Evolutionary conservation across 2,113 vertebrate genomes (phyloP).

Genomic region (Oxygymnocypris stewartii): DNA sequence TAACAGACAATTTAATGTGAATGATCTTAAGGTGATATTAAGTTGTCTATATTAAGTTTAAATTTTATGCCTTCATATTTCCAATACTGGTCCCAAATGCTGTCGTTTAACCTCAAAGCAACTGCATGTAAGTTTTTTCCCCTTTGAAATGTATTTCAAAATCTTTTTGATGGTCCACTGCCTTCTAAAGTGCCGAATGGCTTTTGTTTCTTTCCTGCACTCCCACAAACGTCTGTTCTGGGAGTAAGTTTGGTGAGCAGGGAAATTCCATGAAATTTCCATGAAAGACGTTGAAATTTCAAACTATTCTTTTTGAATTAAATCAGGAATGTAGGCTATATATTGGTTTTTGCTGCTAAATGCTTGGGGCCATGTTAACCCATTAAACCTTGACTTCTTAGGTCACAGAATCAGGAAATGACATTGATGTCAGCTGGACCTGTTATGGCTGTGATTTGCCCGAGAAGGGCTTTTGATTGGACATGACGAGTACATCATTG

Average conservation of each 20-base stretch:
- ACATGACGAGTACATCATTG: not conserved
- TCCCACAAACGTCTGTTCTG: no score
- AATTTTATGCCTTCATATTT: not conserved
- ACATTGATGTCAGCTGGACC: conserved; percentile 25
- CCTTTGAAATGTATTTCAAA: not conserved
- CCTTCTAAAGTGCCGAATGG: no score
- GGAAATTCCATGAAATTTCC: no score
- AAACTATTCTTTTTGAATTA: not conserved
- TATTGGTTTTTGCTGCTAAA: not conserved
- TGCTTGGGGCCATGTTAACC: not conserved
- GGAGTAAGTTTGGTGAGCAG: no score
- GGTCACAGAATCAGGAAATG: not conserved
- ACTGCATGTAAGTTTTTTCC: not conserved
- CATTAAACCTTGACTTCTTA: not conserved
- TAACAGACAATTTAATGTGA: not conserved
- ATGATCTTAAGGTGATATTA: no score
- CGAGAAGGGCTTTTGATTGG: not conserved
- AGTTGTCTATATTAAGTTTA: not conserved
- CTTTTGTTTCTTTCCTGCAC: no score
- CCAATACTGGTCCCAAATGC: not conserved
- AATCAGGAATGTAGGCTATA: not conserved
- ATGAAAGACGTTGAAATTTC: not conserved
- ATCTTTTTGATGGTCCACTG: not conserved
- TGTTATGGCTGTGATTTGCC: not conserved
- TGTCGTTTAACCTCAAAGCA: not conserved